Evolutionary conservation across 2,888 invertebrate genomes (phyloP), one percentile per base, ranked within the genome.

Genomic region (Margaritifera margaritifera): DNA sequence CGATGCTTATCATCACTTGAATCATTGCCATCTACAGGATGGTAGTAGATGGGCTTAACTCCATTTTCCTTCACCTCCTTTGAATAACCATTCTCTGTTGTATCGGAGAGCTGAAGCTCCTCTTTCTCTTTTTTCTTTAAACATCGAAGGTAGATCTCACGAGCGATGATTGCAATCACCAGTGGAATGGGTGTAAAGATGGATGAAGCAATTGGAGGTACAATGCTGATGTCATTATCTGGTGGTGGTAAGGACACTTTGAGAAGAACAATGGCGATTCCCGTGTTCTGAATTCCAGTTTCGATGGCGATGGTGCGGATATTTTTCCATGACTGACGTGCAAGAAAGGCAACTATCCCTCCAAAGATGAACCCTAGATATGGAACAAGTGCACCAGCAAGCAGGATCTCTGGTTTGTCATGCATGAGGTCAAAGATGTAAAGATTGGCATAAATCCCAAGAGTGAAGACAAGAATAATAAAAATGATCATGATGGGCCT

Each of bases 201-300:
- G 3, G 86, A 82, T 19, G 84, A 78, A 1, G 80, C 78, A 22
- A 88, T 81, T 1, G 88, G 87, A 3, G 85, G 80, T 11, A 88
- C 86, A n/a, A 96, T 96, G 19, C 96, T 95, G 62, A 97, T 78
- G 69, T 87, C 87, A 8, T 82, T 80, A 64, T 86, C 86, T 8
- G 87, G 87, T 0, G 80, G 76, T 2, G 79, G 77, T 6, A 87
- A 79, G 8, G 86, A 84, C n/a, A 83, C 85, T 69, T 77, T 88
- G 68, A 90, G 78, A 31, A 90, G 66, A 8, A 89, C 81, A 58
- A 91, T 91, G 15, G 91, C 91, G 24, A 91, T 88, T 5, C 91
- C 91, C 0, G 97, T 97, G 91, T 98, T 98, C 91, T 97, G 97
- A 63, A 97, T 94, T 65, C 97, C 89, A 4, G 90, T 90, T 78